Conservation (phyloP, 1,140 invertebrate species). For the Drepana arcuata region DNA sequence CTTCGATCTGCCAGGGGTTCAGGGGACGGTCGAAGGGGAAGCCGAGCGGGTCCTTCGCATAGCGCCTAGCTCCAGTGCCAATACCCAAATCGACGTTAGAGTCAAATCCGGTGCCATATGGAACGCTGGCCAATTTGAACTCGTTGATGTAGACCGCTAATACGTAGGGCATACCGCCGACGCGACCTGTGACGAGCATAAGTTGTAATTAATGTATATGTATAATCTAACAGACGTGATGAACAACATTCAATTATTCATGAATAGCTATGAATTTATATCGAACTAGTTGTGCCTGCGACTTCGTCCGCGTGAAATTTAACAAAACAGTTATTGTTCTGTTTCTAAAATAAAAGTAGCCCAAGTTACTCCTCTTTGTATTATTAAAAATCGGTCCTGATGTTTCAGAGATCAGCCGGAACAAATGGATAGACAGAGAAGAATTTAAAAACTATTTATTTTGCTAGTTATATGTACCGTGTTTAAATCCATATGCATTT, state of each 20-base stretch:
- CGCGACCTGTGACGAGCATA: background rate
- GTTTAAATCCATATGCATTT: too few species aligned
- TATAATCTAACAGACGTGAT: too few species aligned
- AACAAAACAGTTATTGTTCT: too few species aligned
- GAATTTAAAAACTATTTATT: background rate
- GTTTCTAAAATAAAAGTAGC: background rate
- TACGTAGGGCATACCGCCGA: background rate
- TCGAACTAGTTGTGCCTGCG: too few species aligned
- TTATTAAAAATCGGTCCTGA: background rate
- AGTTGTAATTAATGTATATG: background rate
- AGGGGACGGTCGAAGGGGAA: background rate
- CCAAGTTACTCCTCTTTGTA: background rate
- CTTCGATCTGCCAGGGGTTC: background rate
- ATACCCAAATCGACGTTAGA: constrained; percentile 25
- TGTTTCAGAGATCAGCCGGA: background rate
- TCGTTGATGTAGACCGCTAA: background rate
- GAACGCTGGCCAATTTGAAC: too few species aligned
- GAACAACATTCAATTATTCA: too few species aligned
- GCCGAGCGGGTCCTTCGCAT: background rate
- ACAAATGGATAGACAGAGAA: background rate
- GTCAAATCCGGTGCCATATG: background rate
- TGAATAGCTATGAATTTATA: too few species aligned
- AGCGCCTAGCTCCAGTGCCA: constrained; percentile 35
- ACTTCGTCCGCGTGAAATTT: too few species aligned
- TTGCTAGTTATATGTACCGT: background rate